Evolutionary conservation across 2,797 vertebrate species (phyloP).

Genomic region (Coregonus ussuriensis): DNA sequence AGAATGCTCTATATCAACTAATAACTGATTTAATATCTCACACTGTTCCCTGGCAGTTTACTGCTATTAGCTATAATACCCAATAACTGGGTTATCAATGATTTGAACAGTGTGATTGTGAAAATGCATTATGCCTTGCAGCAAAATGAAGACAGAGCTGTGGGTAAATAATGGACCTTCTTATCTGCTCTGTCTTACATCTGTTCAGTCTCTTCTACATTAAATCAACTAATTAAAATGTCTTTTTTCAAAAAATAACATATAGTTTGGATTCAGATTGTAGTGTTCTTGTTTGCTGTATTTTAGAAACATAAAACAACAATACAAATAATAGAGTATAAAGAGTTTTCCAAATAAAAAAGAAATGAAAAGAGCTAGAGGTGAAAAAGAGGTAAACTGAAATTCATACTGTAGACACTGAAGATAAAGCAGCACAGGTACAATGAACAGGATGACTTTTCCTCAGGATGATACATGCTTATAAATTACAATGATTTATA

Average conservation of each 20-base stretch:
- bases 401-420: neutral
- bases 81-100: slow-evolving; percentile 17
- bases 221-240: too few relatives aligned
- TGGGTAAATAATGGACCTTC: slow-evolving; percentile 70
- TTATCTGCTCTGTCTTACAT: too few relatives aligned
- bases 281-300: neutral
- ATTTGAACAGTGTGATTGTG: slow-evolving; percentile 55
- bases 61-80: too few relatives aligned
- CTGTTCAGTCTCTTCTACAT: slow-evolving; percentile 65
- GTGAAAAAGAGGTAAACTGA: neutral
- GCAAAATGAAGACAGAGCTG: slow-evolving; percentile 10
- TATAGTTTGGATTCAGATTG: slow-evolving; percentile 8
- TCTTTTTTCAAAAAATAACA: too few relatives aligned
- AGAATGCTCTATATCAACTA: neutral
- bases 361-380: too few relatives aligned
- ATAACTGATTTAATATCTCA: too few relatives aligned
- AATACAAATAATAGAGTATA: neutral
- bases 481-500: neutral
- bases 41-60: too few relatives aligned
- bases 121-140: slow-evolving; percentile 32
- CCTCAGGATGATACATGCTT: too few relatives aligned
- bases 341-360: neutral
- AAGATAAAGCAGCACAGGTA: neutral
- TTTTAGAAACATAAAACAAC: neutral
- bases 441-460: neutral